phyloP scores from a whole-genome alignment of 37 sponge, comb jelly and placozoan species.

The Beroe forskalii region DNA sequence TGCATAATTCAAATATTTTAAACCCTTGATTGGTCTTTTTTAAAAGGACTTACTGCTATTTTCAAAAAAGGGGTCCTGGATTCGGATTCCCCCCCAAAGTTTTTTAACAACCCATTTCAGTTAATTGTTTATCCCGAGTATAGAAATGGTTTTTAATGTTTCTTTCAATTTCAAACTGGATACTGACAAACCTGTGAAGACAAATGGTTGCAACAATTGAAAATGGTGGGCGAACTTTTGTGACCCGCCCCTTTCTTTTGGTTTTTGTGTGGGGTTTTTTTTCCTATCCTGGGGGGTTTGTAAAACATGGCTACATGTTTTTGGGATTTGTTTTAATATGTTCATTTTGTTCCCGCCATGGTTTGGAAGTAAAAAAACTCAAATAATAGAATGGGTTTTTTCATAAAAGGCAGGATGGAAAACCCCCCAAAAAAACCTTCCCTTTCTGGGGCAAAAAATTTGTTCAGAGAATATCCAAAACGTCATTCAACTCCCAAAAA shows the following conservation, averaged over 20 bases:
- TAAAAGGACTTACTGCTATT: too few relatives aligned
- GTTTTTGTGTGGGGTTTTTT: conserved; percentile 35
- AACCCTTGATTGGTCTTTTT: too few relatives aligned
- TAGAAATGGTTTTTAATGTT: too few relatives aligned
- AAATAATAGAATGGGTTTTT: conserved; percentile 43
- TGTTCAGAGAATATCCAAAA: conserved; percentile 38
- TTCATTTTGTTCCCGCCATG: conserved; percentile 27
- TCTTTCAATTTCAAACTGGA: conserved; percentile 31
- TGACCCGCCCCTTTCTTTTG: conserved; percentile 17
- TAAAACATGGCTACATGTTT: conserved; percentile 7
- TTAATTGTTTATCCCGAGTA: too few relatives aligned
- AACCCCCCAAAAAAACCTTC: conserved; percentile 52
- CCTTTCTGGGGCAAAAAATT: conserved; percentile 25
- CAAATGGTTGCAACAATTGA: conserved; percentile 53
- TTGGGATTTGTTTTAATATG: neutral
- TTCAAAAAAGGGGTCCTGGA: too few relatives aligned
- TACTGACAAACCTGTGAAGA: conserved; percentile 49
- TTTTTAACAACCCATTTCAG: too few relatives aligned
- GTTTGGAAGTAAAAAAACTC: conserved; percentile 63
- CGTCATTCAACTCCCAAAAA: conserved; percentile 40
- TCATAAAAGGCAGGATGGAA: conserved; percentile 44
- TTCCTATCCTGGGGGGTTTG: conserved; percentile 8
- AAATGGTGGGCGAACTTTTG: conserved; percentile 33
- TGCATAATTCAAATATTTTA: conserved; percentile 56
- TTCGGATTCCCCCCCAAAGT: too few relatives aligned